A percentile compares a stretch with the other conserved stretches of the same genome.
Conservation (phyloP, 2,888 invertebrate genomes). For the Bhutanitis thaidina region DNA sequence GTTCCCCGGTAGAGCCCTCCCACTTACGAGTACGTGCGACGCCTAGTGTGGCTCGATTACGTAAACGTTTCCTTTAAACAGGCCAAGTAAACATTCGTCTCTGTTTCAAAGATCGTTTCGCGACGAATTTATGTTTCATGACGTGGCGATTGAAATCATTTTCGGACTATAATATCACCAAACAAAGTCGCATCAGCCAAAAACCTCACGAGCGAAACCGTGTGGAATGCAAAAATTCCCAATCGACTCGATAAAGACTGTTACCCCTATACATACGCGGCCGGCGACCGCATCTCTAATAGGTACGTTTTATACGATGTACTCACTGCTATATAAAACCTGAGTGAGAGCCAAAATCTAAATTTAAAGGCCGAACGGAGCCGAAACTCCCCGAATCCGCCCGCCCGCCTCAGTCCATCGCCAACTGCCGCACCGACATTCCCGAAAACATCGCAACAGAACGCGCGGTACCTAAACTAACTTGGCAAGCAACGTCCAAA, state of each 20-base stretch:
- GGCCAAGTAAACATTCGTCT: not conserved
- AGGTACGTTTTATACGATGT: conserved; percentile 78
- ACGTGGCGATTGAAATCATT: conserved; percentile 1
- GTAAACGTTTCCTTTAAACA: not conserved
- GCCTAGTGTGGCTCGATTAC: not conserved
- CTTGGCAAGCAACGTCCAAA: conserved; percentile 43
- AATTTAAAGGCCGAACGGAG: conserved; percentile 77
- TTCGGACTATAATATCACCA: conserved; percentile 7
- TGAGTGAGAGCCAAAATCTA: conserved; percentile 83
- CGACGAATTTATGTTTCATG: not conserved
- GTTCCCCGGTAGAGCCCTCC: too few species aligned
- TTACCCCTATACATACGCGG: conserved; percentile 76
- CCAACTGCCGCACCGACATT: conserved; percentile 71
- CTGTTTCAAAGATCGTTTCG: not conserved
- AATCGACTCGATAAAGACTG: conserved; percentile 75
- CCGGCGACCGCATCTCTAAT: conserved; percentile 72
- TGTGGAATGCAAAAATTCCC: conserved; percentile 68
- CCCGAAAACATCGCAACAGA: conserved; percentile 60
- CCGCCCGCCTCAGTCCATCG: conserved; percentile 77
- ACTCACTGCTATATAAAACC: conserved; percentile 80
- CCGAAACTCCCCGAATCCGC: conserved; percentile 66
- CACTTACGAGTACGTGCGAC: too few species aligned
- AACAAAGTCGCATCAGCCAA: conserved; percentile 23
- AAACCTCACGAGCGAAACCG: conserved; percentile 47
- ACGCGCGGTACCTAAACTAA: conserved; percentile 57